Percentiles rank a stretch among this genome's conserved stretches.
phyloP scores from a whole-genome alignment of 37 sponge, comb jelly and placozoan species.

The Spongilla lacustris region DNA sequence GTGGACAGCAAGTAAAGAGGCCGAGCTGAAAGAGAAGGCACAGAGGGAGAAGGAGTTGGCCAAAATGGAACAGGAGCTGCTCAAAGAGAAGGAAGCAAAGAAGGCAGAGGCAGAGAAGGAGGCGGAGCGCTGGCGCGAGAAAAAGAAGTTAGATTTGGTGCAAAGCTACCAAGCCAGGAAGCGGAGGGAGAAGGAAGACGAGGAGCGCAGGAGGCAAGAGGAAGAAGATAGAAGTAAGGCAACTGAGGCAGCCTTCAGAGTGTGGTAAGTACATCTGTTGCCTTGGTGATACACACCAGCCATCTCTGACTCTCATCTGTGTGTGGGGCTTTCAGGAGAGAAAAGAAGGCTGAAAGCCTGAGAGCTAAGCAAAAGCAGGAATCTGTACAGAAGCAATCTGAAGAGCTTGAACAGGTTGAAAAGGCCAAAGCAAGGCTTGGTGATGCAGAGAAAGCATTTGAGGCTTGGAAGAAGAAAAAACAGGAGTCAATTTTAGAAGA shows the following conservation, averaged over 20 bases:
- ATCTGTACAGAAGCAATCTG: background rate
- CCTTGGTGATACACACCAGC: background rate
- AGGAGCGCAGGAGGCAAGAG: conserved; percentile 12
- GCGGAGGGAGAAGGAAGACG: conserved; percentile 24
- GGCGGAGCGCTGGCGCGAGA: background rate
- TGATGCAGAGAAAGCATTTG: conserved; percentile 39
- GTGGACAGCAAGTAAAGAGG: conserved; percentile 24
- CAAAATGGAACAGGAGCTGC: conserved; percentile 10
- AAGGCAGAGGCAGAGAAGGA: background rate
- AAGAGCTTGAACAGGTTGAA: conserved; percentile 7
- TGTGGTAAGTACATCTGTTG: conserved; percentile 17
- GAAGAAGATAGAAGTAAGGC: background rate
- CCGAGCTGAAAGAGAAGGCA: conserved; percentile 10
- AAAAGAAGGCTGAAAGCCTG: conserved; percentile 29
- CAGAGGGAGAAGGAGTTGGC: conserved; percentile 10
- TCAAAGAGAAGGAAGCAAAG: background rate
- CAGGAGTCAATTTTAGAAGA: conserved; percentile 16
- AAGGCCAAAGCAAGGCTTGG: background rate
- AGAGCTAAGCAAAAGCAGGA: conserved; percentile 12
- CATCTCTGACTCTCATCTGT: no score
- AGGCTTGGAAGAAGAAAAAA: conserved; percentile 54
- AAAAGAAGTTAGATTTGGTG: conserved; percentile 5
- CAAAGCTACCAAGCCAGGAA: conserved; percentile 6
- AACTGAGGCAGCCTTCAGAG: conserved; percentile 12
- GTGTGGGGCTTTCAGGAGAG: background rate